Conservation (phyloP, 2,888 invertebrate genomes). For the Drosophila gaucha region DNA sequence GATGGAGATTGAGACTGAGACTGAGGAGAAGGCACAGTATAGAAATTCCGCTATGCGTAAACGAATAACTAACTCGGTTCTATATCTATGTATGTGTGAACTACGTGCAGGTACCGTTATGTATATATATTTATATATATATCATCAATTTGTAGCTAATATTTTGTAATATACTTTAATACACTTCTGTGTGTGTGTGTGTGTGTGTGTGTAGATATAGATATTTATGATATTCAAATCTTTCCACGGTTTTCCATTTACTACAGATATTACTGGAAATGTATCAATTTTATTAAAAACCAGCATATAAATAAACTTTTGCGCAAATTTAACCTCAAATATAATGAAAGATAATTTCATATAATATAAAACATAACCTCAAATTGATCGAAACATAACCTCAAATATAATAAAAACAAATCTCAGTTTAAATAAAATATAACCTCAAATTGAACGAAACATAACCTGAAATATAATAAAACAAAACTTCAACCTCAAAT, state of each 20-base stretch:
- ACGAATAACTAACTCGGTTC: conserved; percentile 28
- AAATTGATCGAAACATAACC: too few relatives aligned
- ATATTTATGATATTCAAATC: conserved; percentile 1
- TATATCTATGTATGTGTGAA: background rate
- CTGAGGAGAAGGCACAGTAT: conserved; percentile 61
- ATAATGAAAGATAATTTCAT: background rate
- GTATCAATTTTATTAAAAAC: too few relatives aligned
- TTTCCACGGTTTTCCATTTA: background rate
- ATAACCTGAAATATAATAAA: too few relatives aligned
- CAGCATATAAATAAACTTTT: background rate
- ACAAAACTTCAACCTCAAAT: background rate
- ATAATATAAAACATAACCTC: too few relatives aligned
- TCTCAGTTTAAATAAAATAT: too few relatives aligned
- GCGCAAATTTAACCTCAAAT: background rate
- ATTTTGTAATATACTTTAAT: too few relatives aligned
- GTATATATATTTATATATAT: background rate
- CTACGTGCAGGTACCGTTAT: conserved; percentile 22
- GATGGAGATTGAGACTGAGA: too few relatives aligned
- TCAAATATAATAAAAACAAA: too few relatives aligned
- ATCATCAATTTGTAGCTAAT: background rate
- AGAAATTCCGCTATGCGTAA: conserved; percentile 44
- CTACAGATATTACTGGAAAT: background rate
- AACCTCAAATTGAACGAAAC: too few relatives aligned
- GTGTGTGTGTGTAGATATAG: background rate
- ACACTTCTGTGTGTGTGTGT: too few relatives aligned